Conservation (phyloP, 23 tunicate genomes). For the Oikopleura vanhoeffeni region DNA sequence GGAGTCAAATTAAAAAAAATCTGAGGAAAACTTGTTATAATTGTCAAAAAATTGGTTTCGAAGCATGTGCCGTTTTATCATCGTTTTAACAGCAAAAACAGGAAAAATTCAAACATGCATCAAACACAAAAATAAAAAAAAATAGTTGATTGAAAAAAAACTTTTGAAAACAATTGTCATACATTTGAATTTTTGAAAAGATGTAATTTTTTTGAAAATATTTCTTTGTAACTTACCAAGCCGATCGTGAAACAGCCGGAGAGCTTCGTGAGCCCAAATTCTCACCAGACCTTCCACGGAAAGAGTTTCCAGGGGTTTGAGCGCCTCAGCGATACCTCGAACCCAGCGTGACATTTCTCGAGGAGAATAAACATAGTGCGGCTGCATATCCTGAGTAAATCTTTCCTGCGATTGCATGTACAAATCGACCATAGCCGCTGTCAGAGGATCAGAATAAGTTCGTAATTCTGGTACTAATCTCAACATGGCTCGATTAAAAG, state of each 20-base stretch:
- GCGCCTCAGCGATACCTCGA: slow-evolving; percentile 83
- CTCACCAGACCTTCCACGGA: slow-evolving; percentile 90
- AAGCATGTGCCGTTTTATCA: too few relatives aligned
- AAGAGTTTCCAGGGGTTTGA: slow-evolving; percentile 59
- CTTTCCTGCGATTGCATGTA: slow-evolving; percentile 74
- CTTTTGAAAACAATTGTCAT: too few relatives aligned
- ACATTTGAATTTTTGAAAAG: not conserved
- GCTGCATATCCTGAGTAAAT: slow-evolving; percentile 99
- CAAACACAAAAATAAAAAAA: too few relatives aligned
- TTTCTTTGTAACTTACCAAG: too few relatives aligned
- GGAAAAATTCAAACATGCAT: too few relatives aligned
- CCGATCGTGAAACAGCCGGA: slow-evolving; percentile 65
- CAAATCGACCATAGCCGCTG: slow-evolving; percentile 95
- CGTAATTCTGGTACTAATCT: slow-evolving; percentile 74
- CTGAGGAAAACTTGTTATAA: too few relatives aligned
- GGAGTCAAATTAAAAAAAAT: too few relatives aligned
- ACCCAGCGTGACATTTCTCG: slow-evolving; percentile 99
- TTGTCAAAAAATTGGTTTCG: too few relatives aligned
- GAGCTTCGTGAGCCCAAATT: slow-evolving; percentile 95
- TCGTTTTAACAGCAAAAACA: too few relatives aligned
- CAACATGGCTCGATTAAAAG: slow-evolving; percentile 96
- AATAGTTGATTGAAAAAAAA: too few relatives aligned
- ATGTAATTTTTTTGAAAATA: not conserved
- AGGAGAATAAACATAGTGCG: slow-evolving; percentile 89
- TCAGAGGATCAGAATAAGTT: slow-evolving; percentile 78